phyloP scores from a whole-genome alignment of 2,113 vertebrate species.

The Phrynosoma blainvillii region DNA sequence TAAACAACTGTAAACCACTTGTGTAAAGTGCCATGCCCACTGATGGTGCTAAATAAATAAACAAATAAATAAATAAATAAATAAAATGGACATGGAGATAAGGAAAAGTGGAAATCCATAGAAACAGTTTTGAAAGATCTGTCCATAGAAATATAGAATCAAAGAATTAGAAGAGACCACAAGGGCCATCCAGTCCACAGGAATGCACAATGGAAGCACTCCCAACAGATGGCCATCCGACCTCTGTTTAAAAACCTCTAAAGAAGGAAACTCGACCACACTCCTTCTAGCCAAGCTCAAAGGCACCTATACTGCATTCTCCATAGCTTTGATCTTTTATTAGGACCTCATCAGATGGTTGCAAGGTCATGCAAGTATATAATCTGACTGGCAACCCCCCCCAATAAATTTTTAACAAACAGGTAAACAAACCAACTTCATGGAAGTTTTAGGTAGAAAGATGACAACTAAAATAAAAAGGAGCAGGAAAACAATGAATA shows the following conservation, averaged over 20 bases:
- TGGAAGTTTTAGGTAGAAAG: background rate
- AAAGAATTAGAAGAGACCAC: too few species aligned
- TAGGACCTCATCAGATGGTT: too few species aligned
- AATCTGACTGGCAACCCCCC: background rate
- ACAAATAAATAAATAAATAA: too few species aligned
- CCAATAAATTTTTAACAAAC: background rate
- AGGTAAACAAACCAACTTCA: background rate
- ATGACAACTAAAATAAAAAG: background rate
- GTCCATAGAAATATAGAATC: background rate
- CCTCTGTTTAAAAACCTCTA: too few species aligned
- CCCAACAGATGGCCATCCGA: too few species aligned
- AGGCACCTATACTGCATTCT: background rate
- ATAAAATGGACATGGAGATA: background rate
- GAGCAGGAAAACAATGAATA: background rate
- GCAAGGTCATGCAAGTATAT: background rate
- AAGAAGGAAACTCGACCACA: too few species aligned
- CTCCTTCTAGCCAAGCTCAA: background rate
- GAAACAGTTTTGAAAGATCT: background rate
- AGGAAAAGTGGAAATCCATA: background rate
- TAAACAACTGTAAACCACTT: too few species aligned
- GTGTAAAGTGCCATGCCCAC: too few species aligned
- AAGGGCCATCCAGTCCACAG: too few species aligned
- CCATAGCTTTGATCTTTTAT: background rate
- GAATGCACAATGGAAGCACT: too few species aligned
- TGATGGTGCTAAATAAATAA: too few species aligned